Conservation (phyloP, 2,113 vertebrate species). For the Balaenoptera acutorostrata region DNA sequence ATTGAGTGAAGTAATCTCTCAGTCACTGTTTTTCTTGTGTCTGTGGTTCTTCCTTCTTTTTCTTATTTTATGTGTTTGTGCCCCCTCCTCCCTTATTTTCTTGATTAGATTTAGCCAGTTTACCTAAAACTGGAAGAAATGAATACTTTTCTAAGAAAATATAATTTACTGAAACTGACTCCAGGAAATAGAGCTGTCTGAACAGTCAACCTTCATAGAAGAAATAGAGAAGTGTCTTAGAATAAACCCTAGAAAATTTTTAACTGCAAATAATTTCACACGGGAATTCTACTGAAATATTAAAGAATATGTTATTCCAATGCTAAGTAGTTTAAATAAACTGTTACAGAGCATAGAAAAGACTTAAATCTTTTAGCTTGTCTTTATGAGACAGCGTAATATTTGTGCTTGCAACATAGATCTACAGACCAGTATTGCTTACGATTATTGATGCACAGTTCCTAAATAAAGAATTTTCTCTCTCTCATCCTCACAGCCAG, state of each 20-base stretch:
- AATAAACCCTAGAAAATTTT: not conserved
- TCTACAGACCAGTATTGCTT: not conserved
- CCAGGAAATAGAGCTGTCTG: not conserved
- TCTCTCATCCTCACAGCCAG: not conserved
- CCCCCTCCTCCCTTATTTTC: not conserved
- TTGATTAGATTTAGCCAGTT: slow-evolving; percentile 4
- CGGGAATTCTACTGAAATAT: not conserved
- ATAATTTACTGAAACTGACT: not conserved
- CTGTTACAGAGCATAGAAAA: not conserved
- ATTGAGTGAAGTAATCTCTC: not conserved
- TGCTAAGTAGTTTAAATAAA: not conserved
- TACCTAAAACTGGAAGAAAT: not conserved
- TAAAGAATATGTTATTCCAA: not conserved
- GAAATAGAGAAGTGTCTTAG: not conserved
- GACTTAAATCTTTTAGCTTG: not conserved
- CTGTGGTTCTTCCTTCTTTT: not conserved
- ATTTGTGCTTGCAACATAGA: not conserved
- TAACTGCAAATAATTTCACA: not conserved
- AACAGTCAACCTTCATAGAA: not conserved
- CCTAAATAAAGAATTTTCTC: not conserved
- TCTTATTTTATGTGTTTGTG: not conserved
- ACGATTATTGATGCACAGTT: not conserved
- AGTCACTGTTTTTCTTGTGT: not conserved
- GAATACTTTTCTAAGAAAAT: not conserved
- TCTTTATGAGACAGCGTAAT: not conserved